Conservation (phyloP, 2,113 vertebrate species). For the Hemiprocne comata region DNA sequence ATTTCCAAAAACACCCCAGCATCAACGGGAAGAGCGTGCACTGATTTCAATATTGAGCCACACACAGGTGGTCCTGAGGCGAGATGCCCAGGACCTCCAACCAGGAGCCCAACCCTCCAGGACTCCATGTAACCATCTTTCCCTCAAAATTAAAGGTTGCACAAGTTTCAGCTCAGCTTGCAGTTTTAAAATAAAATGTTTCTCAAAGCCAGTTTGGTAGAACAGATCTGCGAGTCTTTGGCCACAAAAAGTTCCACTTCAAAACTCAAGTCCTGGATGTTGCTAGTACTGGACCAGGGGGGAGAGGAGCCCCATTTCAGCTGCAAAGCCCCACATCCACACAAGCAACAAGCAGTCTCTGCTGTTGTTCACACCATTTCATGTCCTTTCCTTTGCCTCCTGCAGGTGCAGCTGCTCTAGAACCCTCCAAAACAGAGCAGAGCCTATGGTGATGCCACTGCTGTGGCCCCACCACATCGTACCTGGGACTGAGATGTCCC, state of each 20-base stretch:
- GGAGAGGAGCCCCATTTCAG: accelerated
- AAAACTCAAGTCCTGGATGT: not conserved
- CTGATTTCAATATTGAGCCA: not conserved
- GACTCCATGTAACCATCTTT: not conserved
- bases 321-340: accelerated
- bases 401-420: accelerated
- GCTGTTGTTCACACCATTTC: not conserved
- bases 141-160: not conserved
- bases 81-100: not conserved
- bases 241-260: not conserved
- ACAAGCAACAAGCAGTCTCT: not conserved
- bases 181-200: not conserved
- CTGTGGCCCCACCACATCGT: accelerated
- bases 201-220: not conserved
- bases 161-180: not conserved
- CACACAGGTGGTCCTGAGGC: not conserved
- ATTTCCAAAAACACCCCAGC: not conserved
- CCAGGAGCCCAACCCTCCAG: not conserved
- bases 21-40: not conserved
- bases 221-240: not conserved
- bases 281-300: not conserved
- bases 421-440: not conserved
- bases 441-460: not conserved
- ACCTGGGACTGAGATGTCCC: accelerated
- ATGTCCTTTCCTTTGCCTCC: not conserved